A percentile compares a stretch with the other conserved stretches of the same genome.
phyloP scores from a whole-genome alignment of 2,797 vertebrate species.

The Gallinago nigripennis region DNA sequence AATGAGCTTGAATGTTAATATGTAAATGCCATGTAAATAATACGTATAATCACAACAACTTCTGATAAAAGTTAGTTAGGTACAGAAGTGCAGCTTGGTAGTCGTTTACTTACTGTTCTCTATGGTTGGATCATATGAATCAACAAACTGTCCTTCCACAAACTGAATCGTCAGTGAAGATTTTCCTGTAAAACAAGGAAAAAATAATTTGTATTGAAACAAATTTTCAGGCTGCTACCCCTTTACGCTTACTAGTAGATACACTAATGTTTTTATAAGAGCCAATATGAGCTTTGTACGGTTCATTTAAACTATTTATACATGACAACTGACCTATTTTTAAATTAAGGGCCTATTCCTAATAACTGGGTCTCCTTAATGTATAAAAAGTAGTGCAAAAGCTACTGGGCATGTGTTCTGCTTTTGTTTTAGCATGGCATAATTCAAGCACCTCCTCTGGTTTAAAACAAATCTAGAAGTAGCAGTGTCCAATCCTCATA shows the following conservation, averaged over 20 bases:
- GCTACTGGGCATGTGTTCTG: neutral
- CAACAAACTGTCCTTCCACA: slow-evolving; percentile 99
- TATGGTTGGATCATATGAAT: slow-evolving; percentile 98
- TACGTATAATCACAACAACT: neutral
- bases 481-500: neutral
- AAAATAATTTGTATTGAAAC: neutral
- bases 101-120: slow-evolving; percentile 94
- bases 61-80: neutral
- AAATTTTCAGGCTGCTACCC: neutral
- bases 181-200: slow-evolving; percentile 85
- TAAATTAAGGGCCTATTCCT: slow-evolving; percentile 14
- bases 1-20: neutral
- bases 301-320: neutral
- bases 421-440: slow-evolving; percentile 16
- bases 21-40: neutral
- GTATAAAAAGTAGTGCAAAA: neutral
- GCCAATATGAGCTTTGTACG: neutral
- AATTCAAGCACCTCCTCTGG: neutral
- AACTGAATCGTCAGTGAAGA: slow-evolving; percentile 99
- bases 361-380: slow-evolving; percentile 33
- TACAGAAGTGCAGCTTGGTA: neutral
- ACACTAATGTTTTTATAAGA: neutral
- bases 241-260: neutral
- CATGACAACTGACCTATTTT: slow-evolving; percentile 15
- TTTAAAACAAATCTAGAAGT: slow-evolving; percentile 12